Base-by-base conservation (phyloP, 2,888 invertebrate genomes). In the Therioaphis trifolii region DNA sequence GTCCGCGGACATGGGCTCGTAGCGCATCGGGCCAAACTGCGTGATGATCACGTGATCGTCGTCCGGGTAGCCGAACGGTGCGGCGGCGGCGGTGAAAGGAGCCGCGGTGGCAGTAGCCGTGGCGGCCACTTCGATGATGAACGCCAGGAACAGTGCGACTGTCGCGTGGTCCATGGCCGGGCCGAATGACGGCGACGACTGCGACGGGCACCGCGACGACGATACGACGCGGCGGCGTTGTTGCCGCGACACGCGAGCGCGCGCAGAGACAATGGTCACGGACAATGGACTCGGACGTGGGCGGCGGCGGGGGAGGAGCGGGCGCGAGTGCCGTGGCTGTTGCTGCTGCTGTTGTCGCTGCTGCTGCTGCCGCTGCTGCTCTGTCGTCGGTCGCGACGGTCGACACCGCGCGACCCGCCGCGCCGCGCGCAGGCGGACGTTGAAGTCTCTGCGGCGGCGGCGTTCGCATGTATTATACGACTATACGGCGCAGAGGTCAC, bases 21-120 rank as follows among this genome's bases (percentile, higher is more conserved):
- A 80, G 27, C 58, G 55, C 27, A 80, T 58, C 12, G 71, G 79
- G 0, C 79, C 79, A 58, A 71, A 58, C 9, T 80, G 79, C 15
- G 79, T 80, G 69, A 80, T 80, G 79, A 80, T 80, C 58, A 80
- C 79, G 79, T 80, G 79, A 4, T 80, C 69, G 69, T 71, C 79
- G 79, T 71, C 69, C 43, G 69, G 69, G 43, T 69, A 68, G 43
- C 55, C 29, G 79, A 69, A 58, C 9, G 21, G 7, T 11, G 27
- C 79, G 55, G 35, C 27, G 14, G 66, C 21, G 27, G 21, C 40
- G 35, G 24, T 21, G n/a, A n/a, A n/a, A n/a, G n/a, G n/a, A 27
- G 21, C 7, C 18, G 27, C 14, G 27, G 40, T 12, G 29, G 29
- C n/a, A 0, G 11, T n/a, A 14, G 29, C 71, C 21, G 43, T 15